phyloP scores from a whole-genome alignment of 2,888 invertebrate species.

The Strigamia transsilvanica region DNA sequence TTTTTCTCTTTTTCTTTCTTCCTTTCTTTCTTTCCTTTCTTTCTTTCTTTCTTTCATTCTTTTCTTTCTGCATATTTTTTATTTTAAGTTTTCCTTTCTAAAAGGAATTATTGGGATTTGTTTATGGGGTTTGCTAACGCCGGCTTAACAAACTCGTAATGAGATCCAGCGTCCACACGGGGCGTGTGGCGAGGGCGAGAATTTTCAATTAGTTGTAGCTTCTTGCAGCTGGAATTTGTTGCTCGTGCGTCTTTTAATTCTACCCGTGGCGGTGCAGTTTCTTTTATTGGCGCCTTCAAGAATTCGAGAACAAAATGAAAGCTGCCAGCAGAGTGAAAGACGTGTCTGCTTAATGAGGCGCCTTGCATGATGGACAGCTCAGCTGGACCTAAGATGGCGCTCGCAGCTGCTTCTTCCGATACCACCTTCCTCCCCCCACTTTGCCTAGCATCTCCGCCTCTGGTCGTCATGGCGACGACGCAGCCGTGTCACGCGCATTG shows the following conservation, averaged over 20 bases:
- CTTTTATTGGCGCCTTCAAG: constrained; percentile 25
- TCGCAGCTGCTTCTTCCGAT: background rate
- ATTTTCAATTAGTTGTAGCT: constrained; percentile 30
- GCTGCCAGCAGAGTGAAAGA: constrained; percentile 26
- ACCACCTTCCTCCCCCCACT: background rate
- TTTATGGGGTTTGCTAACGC: constrained; percentile 27
- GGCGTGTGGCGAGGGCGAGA: constrained; percentile 26
- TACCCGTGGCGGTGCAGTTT: constrained; percentile 26
- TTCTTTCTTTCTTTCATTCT: background rate
- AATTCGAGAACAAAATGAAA: constrained; percentile 30
- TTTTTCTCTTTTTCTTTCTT: background rate
- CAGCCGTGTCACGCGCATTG: constrained; percentile 26
- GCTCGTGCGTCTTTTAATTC: constrained; percentile 30
- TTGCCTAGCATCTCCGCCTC: constrained; percentile 15
- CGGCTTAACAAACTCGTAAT: constrained; percentile 30
- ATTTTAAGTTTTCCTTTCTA: constrained; percentile 1
- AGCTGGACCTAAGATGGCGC: constrained; percentile 30
- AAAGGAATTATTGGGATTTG: constrained; percentile 46
- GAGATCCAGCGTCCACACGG: constrained; percentile 30
- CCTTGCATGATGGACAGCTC: constrained; percentile 26
- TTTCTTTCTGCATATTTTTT: background rate
- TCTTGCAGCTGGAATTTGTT: constrained; percentile 30
- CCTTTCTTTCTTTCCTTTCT: background rate
- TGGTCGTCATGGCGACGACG: constrained; percentile 21
- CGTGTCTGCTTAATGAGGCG: constrained; percentile 26